Percentiles rank a stretch among this genome's conserved stretches.
Conservation (phyloP, 2,888 invertebrate species). For the Sepiola atlantica region DNA sequence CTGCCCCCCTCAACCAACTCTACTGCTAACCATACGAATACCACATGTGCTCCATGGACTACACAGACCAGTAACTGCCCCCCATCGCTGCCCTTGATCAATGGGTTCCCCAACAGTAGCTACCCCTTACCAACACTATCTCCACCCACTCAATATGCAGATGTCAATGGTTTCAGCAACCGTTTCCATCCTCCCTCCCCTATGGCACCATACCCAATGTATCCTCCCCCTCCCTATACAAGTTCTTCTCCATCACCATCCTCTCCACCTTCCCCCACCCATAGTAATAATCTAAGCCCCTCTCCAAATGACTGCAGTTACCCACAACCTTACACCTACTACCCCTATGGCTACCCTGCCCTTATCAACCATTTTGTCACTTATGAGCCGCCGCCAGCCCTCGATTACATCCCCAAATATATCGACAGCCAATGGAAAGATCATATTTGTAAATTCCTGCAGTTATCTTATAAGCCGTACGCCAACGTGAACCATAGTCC, state of each 20-base stretch:
- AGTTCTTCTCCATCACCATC: background rate
- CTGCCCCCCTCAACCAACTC: background rate
- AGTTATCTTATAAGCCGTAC: background rate
- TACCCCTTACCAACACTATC: background rate
- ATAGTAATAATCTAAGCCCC: background rate
- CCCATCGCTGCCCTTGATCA: background rate
- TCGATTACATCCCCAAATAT: constrained; percentile 41
- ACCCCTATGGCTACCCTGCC: constrained; percentile 42
- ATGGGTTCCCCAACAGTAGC: background rate
- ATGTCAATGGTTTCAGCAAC: background rate
- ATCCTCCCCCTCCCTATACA: background rate
- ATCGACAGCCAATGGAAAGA: constrained; percentile 37
- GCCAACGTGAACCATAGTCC: constrained; percentile 20
- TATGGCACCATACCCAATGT: background rate
- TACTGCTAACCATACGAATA: background rate
- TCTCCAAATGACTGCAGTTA: background rate
- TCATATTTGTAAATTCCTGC: constrained; percentile 13
- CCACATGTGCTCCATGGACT: background rate
- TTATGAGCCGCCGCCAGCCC: constrained; percentile 15
- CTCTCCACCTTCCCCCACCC: constrained; percentile 38
- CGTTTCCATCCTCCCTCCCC: background rate
- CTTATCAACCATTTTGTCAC: constrained; percentile 45
- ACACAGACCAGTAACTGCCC: background rate
- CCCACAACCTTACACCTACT: background rate
- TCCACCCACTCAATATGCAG: background rate